These are phyloP conservation scores for Aurelia sp. DNA, from an alignment of 30 jellyfish, hydroid and myxozoan species.

Conservation along the genomic window DNA sequence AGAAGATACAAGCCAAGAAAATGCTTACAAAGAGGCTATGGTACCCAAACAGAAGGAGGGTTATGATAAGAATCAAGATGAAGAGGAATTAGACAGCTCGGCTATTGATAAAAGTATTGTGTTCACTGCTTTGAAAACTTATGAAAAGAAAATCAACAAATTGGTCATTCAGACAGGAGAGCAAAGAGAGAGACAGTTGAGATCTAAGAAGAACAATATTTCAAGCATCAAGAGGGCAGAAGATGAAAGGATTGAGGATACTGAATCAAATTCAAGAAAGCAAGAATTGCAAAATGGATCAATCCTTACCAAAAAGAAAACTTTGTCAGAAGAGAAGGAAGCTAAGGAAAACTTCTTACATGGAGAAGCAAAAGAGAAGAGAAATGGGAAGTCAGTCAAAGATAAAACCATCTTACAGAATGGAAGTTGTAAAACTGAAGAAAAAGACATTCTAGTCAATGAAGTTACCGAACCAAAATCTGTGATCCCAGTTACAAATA, in stretches of 20 bases:
- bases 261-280: too few species aligned
- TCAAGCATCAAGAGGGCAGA: background rate
- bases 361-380: background rate
- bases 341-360: too few species aligned
- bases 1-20: background rate
- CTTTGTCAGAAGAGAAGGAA: background rate
- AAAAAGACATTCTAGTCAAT: background rate
- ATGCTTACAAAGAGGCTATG: background rate
- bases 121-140: background rate
- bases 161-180: slow-evolving; percentile 42
- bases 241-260: too few species aligned
- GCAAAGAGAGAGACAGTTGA: slow-evolving; percentile 37
- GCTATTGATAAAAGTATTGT: background rate
- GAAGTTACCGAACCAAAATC: background rate
- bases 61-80: background rate
- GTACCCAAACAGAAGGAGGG: background rate
- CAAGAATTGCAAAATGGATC: background rate
- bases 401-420: background rate
- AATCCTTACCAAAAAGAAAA: background rate
- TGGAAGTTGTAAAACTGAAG: background rate
- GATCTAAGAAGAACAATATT: background rate
- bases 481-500: slow-evolving; percentile 47
- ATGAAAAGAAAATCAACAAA: slow-evolving; percentile 34
- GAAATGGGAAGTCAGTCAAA: too few species aligned
- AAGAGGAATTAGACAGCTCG: background rate